Conservation (phyloP, 1,140 invertebrate species). For the Hermetia illucens region DNA sequence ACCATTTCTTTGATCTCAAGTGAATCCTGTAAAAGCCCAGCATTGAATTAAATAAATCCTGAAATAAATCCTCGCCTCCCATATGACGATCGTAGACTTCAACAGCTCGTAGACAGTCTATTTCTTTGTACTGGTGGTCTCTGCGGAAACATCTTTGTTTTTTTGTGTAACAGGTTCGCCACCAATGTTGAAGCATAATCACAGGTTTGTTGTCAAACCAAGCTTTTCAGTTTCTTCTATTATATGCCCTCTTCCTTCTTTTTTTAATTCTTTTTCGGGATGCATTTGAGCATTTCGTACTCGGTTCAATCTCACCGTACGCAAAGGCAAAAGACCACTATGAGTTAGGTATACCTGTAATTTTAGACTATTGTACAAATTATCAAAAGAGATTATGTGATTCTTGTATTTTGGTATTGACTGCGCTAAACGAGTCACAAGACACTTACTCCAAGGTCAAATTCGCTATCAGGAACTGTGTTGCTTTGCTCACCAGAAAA, state of each 20-base stretch:
- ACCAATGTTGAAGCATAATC: conserved; percentile 18
- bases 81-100: too few relatives aligned
- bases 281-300: conserved; percentile 17
- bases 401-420: conserved; percentile 17
- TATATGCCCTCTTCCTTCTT: conserved; percentile 11
- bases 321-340: conserved; percentile 25
- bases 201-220: too few relatives aligned
- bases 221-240: conserved; percentile 17
- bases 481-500: conserved; percentile 21
- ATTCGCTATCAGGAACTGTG: conserved; percentile 8
- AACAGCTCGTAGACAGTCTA: too few relatives aligned
- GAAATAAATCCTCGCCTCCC: conserved; percentile 24
- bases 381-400: conserved; percentile 28
- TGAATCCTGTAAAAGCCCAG: too few relatives aligned
- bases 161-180: too few relatives aligned
- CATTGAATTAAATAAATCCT: conserved; percentile 14
- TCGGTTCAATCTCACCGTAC: conserved; percentile 27
- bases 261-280: conserved; percentile 17
- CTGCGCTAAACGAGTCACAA: conserved; percentile 12
- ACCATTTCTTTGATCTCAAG: conserved; percentile 14
- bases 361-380: conserved; percentile 22
- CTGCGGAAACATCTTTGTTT: too few relatives aligned
- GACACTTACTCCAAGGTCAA: conserved; percentile 18
- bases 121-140: too few relatives aligned
- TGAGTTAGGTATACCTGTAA: conserved; percentile 19